Evolutionary conservation across 2,888 invertebrate species (phyloP).

Genomic region (Neria commutata): DNA sequence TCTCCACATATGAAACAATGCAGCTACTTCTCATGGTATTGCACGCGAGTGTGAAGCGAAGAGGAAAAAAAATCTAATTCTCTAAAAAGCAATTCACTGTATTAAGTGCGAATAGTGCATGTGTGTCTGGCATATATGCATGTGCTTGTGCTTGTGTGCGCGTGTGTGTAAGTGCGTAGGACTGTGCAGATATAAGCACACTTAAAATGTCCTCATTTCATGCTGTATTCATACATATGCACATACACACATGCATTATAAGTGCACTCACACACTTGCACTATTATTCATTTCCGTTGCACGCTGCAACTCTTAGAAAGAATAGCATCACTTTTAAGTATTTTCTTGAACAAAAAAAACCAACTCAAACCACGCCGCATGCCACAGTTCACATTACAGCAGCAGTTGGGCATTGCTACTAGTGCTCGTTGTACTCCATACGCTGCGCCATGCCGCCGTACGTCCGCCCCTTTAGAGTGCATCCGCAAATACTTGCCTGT

Average conservation of each 20-base stretch:
- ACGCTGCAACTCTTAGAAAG: background rate
- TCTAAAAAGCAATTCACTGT: too few species aligned
- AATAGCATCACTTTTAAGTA: conserved; percentile 5
- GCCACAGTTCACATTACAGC: too few species aligned
- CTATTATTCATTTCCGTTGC: conserved; percentile 46
- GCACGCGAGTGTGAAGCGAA: too few species aligned
- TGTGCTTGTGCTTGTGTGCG: conserved; percentile 18
- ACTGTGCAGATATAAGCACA: conserved; percentile 47
- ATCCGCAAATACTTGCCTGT: too few species aligned
- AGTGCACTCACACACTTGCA: conserved; percentile 13
- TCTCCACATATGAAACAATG: too few species aligned
- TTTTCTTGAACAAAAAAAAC: too few species aligned
- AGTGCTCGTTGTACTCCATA: background rate
- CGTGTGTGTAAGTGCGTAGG: conserved; percentile 32
- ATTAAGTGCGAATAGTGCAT: too few species aligned
- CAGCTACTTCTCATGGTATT: too few species aligned
- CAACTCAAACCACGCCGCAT: too few species aligned
- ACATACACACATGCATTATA: conserved; percentile 25
- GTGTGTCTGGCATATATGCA: too few species aligned
- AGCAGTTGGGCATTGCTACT: conserved; percentile 6
- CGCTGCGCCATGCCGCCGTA: background rate
- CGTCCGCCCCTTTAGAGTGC: background rate
- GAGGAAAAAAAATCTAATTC: too few species aligned
- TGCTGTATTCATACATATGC: conserved; percentile 23
- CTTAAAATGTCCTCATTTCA: conserved; percentile 52